phyloP scores from a whole-genome alignment of 2,888 invertebrate species.

The Coleophora deauratella region DNA sequence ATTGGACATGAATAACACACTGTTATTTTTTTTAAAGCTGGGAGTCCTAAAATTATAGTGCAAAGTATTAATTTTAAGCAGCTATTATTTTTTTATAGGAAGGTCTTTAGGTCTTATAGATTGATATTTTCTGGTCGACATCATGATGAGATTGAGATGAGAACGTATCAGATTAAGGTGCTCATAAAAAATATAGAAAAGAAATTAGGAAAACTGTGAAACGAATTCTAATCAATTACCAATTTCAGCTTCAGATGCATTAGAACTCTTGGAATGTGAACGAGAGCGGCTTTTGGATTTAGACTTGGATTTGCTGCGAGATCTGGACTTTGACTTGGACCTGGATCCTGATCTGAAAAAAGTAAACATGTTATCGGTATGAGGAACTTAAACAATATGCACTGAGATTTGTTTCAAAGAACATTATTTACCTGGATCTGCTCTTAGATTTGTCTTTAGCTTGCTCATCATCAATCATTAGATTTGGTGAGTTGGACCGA shows the following conservation, averaged over 20 bases:
- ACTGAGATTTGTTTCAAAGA: no score
- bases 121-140: no score
- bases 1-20: no score
- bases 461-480: conserved; percentile 67
- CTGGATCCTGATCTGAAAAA: conserved; percentile 48
- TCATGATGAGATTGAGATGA: no score
- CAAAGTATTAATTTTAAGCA: no score
- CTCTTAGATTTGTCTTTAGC: conserved; percentile 53
- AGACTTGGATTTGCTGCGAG: conserved; percentile 58
- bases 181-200: no score
- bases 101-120: no score
- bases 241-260: conserved; percentile 41
- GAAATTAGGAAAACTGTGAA: no score
- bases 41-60: no score
- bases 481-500: conserved; percentile 67
- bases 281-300: conserved; percentile 57
- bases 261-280: conserved; percentile 57
- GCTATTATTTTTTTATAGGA: no score
- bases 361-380: neutral
- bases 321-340: conserved; percentile 47
- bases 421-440: conserved; percentile 43
- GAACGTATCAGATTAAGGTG: no score
- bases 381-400: neutral
- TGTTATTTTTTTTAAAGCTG: no score
- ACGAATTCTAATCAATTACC: conserved; percentile 25